Evolutionary conservation across 1,140 invertebrate genomes (phyloP).

Genomic region (Scaptomyza pallida): DNA sequence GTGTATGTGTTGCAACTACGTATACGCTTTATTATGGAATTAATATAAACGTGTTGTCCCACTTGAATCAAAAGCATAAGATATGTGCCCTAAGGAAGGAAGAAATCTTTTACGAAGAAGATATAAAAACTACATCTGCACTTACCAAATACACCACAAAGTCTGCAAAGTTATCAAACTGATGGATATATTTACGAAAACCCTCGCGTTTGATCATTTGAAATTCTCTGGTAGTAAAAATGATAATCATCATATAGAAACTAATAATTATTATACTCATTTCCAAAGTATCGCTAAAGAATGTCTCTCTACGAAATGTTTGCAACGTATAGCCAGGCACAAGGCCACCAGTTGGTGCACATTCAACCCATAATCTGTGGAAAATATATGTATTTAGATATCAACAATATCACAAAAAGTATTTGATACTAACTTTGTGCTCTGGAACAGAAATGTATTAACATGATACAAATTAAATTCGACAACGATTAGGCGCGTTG

Average conservation of each 20-base stretch:
- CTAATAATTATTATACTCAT: background rate
- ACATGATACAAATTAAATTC: conserved; percentile 29
- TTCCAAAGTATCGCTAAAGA: background rate
- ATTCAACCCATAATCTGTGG: background rate
- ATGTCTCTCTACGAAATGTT: background rate
- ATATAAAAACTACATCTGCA: background rate
- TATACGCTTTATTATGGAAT: background rate
- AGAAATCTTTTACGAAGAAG: background rate
- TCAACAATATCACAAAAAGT: background rate
- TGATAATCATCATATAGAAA: background rate
- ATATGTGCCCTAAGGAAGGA: background rate
- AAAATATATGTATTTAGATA: background rate
- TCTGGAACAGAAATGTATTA: conserved; percentile 2
- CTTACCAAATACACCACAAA: background rate
- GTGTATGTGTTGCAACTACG: background rate
- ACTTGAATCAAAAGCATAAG: background rate
- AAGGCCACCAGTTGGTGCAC: background rate
- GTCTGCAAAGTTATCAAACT: background rate
- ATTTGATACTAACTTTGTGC: conserved; percentile 3
- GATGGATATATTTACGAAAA: background rate
- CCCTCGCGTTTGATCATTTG: background rate
- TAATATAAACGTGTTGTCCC: background rate
- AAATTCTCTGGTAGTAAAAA: background rate
- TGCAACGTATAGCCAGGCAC: background rate
- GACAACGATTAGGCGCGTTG: background rate